Evolutionary conservation across 2,797 vertebrate species (phyloP).

Genomic region (Sebastiscus tertius): DNA sequence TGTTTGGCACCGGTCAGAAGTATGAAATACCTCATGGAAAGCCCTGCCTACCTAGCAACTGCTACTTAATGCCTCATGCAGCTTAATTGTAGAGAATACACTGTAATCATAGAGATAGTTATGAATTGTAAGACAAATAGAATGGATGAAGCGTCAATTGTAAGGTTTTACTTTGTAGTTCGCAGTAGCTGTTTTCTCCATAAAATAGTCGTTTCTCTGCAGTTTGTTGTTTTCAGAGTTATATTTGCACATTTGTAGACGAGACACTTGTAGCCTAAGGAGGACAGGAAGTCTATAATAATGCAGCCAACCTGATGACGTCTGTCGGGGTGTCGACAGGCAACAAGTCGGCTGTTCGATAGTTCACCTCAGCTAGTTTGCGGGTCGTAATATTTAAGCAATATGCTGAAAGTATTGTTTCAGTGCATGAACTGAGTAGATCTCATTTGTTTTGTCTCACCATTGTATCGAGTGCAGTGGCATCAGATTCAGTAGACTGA

Average conservation of each 20-base stretch:
- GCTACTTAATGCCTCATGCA: conserved; percentile 63
- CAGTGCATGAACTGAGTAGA: conserved; percentile 21
- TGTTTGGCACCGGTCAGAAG: conserved; percentile 59
- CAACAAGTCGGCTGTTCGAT: conserved; percentile 3
- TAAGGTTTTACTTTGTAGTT: conserved; percentile 19
- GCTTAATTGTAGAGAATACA: conserved; percentile 57
- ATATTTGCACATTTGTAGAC: conserved; percentile 65
- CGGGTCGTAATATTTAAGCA: conserved; percentile 65
- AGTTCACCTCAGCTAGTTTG: conserved; percentile 58
- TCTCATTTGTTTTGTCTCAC: conserved; percentile 32
- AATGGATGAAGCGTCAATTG: conserved; percentile 7
- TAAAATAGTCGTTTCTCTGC: conserved; percentile 18
- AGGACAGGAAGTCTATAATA: conserved; percentile 32
- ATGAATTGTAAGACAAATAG: conserved; percentile 1
- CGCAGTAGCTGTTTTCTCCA: conserved; percentile 19
- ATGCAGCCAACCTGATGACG: not conserved
- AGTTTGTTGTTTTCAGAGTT: conserved; percentile 43
- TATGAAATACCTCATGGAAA: conserved; percentile 76
- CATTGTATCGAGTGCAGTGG: not conserved
- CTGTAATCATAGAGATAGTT: conserved; percentile 47
- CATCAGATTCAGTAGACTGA: conserved; percentile 13
- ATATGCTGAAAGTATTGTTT: conserved; percentile 65
- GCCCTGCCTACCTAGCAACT: conserved; percentile 64
- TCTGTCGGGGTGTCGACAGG: not conserved
- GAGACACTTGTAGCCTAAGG: conserved; percentile 53